These are phyloP conservation scores for Neolamprologus variostigma DNA, from an alignment of 2,113 vertebrate genomes.

Conservation along the genomic window DNA sequence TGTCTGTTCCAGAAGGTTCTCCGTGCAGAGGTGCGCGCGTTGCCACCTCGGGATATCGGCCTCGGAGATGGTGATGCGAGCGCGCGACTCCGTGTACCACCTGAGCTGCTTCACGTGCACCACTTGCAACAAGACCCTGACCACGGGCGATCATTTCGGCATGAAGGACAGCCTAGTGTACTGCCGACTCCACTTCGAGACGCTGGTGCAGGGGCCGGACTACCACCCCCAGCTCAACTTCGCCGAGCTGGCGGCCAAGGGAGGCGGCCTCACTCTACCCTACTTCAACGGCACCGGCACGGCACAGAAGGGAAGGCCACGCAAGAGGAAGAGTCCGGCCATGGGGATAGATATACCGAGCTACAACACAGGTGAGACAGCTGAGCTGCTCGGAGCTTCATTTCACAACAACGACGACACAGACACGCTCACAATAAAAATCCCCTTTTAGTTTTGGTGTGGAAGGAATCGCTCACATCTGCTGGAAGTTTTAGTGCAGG, in stretches of 20 bases:
- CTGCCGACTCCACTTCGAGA: constrained; percentile 95
- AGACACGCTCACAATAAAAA: not conserved
- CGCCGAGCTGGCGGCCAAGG: constrained; percentile 93
- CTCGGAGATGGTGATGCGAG: constrained; percentile 99
- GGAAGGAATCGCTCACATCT: not conserved
- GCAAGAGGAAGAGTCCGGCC: constrained; percentile 94
- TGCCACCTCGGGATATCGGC: constrained; percentile 99
- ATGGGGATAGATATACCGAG: constrained; percentile 92
- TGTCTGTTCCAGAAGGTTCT: constrained; percentile 96
- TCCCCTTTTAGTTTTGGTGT: not conserved
- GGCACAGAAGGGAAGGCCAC: constrained; percentile 94
- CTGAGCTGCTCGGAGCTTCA: not conserved
- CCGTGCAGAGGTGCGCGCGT: constrained; percentile 99
- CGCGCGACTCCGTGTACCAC: constrained; percentile 97
- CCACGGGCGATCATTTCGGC: constrained; percentile 96
- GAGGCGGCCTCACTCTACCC: constrained; percentile 82
- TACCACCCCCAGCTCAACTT: constrained; percentile 92
- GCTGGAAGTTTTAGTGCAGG: not conserved
- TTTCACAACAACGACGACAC: accelerated
- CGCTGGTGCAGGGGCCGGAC: constrained; percentile 86
- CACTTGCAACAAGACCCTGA: constrained; percentile 96
- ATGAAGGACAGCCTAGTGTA: constrained; percentile 99
- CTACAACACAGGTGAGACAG: constrained; percentile 89
- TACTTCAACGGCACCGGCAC: constrained; percentile 95
- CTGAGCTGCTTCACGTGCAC: constrained; percentile 98